Evolutionary conservation across 2,113 vertebrate species (phyloP).

Genomic region (Callorhinus ursinus): DNA sequence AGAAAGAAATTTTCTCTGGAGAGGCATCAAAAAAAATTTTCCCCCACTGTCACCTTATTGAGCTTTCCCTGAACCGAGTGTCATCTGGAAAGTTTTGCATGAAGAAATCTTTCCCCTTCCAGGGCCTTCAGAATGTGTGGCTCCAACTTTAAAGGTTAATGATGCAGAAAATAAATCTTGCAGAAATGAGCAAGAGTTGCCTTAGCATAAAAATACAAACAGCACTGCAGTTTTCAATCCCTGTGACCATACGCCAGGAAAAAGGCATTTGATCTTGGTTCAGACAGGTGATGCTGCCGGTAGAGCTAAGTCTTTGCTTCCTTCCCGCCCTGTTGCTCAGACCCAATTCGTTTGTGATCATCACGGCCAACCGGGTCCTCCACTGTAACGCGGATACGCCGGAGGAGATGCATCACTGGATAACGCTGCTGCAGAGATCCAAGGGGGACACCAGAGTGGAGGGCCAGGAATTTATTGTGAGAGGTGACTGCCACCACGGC

Average conservation of each 20-base stretch:
- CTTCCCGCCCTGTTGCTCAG: conserved; percentile 80
- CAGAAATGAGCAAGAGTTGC: conserved; percentile 23
- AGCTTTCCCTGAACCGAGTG: conserved; percentile 43
- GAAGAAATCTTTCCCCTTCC: conserved; percentile 46
- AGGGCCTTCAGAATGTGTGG: neutral
- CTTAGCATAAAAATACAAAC: conserved; percentile 49
- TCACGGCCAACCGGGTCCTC: conserved; percentile 96
- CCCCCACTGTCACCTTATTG: neutral
- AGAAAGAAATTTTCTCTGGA: conserved; percentile 58
- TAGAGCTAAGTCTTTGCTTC: neutral
- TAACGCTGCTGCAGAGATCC: conserved; percentile 95
- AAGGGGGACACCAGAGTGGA: conserved; percentile 97
- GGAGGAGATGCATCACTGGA: conserved; percentile 99
- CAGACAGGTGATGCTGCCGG: neutral
- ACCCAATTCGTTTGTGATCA: conserved; percentile 97
- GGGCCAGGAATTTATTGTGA: conserved; percentile 97
- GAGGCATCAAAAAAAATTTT: neutral
- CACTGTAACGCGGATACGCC: conserved; percentile 97
- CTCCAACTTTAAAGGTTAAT: conserved; percentile 62
- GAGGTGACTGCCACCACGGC: conserved; percentile 86
- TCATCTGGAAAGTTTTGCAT: conserved; percentile 72
- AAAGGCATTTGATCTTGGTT: neutral
- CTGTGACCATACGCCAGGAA: neutral
- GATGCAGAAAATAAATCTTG: conserved; percentile 62
- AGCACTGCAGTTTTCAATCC: neutral